phyloP scores from a whole-genome alignment of 2,888 invertebrate species.

The Odontocolon sp. region DNA sequence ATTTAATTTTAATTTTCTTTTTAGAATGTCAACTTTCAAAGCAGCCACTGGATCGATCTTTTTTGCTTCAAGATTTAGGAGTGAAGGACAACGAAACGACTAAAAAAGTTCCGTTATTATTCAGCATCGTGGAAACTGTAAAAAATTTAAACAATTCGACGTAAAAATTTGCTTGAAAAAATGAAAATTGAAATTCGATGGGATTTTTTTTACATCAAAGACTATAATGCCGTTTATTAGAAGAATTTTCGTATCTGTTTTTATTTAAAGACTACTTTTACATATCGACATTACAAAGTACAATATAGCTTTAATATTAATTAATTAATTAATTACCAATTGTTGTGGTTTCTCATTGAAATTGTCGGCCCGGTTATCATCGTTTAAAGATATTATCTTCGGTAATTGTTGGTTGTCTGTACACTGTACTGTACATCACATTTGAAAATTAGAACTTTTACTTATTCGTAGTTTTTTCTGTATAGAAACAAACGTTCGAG shows the following conservation, averaged over 20 bases:
- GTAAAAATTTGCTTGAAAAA: slow-evolving; percentile 33
- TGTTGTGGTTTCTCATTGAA: slow-evolving; percentile 39
- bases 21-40: slow-evolving; percentile 76
- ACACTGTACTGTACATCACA: slow-evolving; percentile 47
- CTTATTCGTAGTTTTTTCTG: no score
- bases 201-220: slow-evolving; percentile 34
- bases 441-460: slow-evolving; percentile 6
- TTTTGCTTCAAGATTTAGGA: slow-evolving; percentile 79
- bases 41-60: slow-evolving; percentile 73
- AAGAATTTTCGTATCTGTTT: slow-evolving; percentile 69
- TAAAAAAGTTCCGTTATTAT: slow-evolving; percentile 82
- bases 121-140: slow-evolving; percentile 83
- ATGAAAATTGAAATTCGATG: slow-evolving; percentile 6
- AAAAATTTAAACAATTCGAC: slow-evolving; percentile 72
- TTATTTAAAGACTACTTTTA: slow-evolving; percentile 73
- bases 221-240: slow-evolving; percentile 50
- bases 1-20: slow-evolving; percentile 45
- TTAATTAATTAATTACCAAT: slow-evolving; percentile 62
- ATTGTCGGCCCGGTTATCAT: slow-evolving; percentile 38
- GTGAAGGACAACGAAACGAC: slow-evolving; percentile 83
- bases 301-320: slow-evolving; percentile 71
- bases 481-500: no score
- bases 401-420: slow-evolving; percentile 54
- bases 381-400: slow-evolving; percentile 36
- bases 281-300: slow-evolving; percentile 77